phyloP scores from a whole-genome alignment of 2,888 invertebrate species.

The Luffia ferchaultella region DNA sequence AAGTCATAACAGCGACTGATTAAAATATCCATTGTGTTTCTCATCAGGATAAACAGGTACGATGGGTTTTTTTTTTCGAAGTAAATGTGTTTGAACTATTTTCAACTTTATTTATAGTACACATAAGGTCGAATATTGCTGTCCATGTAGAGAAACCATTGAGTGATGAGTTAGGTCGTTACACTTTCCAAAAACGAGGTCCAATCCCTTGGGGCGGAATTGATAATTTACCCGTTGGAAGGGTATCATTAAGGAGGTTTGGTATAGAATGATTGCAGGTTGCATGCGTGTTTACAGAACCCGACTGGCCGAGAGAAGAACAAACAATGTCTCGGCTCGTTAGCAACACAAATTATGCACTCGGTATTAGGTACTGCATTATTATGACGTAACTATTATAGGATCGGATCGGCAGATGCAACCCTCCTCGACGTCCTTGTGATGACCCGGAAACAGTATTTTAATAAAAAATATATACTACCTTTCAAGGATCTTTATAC shows the following conservation, averaged over 20 bases:
- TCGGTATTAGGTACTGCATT: background rate
- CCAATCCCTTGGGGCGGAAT: constrained; percentile 55
- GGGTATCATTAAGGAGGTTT: constrained; percentile 58
- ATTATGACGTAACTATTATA: background rate
- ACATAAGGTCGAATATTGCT: background rate
- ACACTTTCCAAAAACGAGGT: constrained; percentile 50
- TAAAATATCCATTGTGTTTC: background rate
- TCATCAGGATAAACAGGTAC: background rate
- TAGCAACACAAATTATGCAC: constrained; percentile 47
- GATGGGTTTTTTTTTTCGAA: background rate
- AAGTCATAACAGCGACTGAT: background rate
- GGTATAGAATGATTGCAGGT: constrained; percentile 54
- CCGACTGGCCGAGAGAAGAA: constrained; percentile 45
- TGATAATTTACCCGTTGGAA: constrained; percentile 63
- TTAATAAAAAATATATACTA: no score
- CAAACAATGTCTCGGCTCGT: constrained; percentile 62
- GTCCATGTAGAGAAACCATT: constrained; percentile 21
- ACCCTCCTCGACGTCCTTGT: background rate
- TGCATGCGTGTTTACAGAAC: constrained; percentile 42
- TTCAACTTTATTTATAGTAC: background rate
- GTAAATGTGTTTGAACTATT: background rate
- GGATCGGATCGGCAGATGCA: background rate
- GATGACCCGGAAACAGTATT: no score
- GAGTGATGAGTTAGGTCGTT: constrained; percentile 42
- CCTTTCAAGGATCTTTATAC: no score